phyloP scores from a whole-genome alignment of 2,113 vertebrate genomes.

The Scytalopus superciliaris region DNA sequence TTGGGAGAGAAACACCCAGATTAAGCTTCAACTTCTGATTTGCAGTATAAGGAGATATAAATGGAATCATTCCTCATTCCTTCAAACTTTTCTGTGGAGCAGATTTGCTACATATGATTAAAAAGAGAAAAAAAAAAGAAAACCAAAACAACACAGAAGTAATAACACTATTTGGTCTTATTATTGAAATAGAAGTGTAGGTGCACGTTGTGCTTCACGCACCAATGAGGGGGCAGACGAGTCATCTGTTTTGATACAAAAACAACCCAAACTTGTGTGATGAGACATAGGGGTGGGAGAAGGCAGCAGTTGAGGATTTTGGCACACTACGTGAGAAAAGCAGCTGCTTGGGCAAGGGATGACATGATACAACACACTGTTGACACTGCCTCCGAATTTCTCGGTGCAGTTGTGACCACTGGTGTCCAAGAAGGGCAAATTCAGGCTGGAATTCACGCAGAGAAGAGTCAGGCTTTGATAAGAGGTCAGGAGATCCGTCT shows the following conservation, averaged over 20 bases:
- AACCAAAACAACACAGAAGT: not conserved
- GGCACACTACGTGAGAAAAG: not conserved
- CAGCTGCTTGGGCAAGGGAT: not conserved
- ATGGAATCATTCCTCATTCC: constrained; percentile 36
- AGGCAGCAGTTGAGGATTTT: constrained; percentile 31
- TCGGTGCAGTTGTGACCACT: not conserved
- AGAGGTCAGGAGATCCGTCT: not conserved
- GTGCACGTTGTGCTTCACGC: not conserved
- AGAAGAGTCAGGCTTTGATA: not conserved
- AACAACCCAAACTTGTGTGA: constrained; percentile 33
- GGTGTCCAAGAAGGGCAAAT: not conserved
- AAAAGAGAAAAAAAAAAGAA: not conserved
- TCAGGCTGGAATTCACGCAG: not conserved
- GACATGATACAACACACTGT: not conserved
- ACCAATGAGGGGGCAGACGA: constrained; percentile 25
- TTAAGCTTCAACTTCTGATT: not conserved
- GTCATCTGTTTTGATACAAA: constrained; percentile 56
- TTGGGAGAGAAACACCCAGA: not conserved
- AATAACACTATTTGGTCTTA: not conserved
- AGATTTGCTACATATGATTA: not conserved
- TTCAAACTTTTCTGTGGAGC: not conserved
- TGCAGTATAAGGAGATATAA: not conserved
- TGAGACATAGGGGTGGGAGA: constrained; percentile 53
- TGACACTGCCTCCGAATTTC: not conserved
- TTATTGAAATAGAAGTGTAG: constrained; percentile 26